Percentiles rank a stretch among this genome's conserved stretches.
Evolutionary conservation across 2,888 invertebrate genomes (phyloP).

Genomic region (Platycnemis pennipes): DNA sequence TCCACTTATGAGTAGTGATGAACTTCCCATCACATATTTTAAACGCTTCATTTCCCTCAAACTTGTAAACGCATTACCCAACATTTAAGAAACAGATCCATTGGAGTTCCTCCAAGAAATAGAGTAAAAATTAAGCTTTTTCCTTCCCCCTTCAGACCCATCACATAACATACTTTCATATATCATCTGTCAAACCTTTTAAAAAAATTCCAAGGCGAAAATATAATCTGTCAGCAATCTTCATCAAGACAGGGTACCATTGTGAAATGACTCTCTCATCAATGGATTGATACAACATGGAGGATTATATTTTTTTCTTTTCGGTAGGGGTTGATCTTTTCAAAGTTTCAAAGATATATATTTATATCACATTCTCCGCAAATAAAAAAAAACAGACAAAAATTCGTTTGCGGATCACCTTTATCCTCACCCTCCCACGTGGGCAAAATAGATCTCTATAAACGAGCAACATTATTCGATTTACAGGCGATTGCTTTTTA

Average conservation of each 20-base stretch:
- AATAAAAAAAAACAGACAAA: conserved; percentile 40
- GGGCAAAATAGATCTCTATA: conserved; percentile 58
- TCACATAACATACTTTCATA: background rate
- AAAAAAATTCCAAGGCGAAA: conserved; percentile 46
- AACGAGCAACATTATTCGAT: conserved; percentile 30
- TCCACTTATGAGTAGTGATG: background rate
- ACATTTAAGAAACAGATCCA: background rate
- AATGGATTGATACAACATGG: conserved; percentile 12
- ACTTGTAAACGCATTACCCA: background rate
- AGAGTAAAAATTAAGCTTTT: background rate
- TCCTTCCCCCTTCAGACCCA: background rate
- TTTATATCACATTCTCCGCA: conserved; percentile 65
- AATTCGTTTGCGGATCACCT: conserved; percentile 43
- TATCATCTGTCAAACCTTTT: background rate
- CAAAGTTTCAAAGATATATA: conserved; percentile 53
- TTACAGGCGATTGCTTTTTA: background rate
- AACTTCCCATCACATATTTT: background rate
- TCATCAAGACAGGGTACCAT: background rate
- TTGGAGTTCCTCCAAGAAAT: background rate
- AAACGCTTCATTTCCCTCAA: background rate
- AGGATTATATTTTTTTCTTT: background rate
- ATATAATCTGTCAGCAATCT: conserved; percentile 18
- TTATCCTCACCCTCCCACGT: background rate
- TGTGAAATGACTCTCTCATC: background rate
- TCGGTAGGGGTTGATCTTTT: background rate